Evolutionary conservation across 2,797 vertebrate genomes (phyloP), one percentile per base, ranked within the genome.

Genomic region (Jordanella pulchra): DNA sequence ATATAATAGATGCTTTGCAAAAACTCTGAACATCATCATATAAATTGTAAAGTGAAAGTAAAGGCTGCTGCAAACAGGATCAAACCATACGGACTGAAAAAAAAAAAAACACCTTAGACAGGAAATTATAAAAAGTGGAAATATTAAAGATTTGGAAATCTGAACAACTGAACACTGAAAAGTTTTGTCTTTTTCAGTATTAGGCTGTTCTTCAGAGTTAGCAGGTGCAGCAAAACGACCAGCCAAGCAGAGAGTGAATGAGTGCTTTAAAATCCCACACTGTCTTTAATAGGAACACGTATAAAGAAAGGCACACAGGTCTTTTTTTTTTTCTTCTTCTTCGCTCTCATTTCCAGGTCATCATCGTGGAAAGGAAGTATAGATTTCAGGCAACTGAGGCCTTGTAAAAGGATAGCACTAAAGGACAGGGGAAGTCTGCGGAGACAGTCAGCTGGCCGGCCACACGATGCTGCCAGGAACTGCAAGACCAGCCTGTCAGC

Each of bases 321-420:
- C 73, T 69, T 58, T 78, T 73, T 28, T 63, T 69, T 6, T 7
- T 7, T 7, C 35, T 7, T 7, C 35, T 39, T 39, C 5, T 64
- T 64, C 84, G 78, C 66, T 64, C 89, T 91, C 50, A 85, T 88
- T 91, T 89, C 71, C 73, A 83, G 76, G 80, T 67, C 48, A 56
- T 86, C 87, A 85, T 82, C 76, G 79, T 47, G 82, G 75, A 78
- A 76, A 71, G 79, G 71, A 87, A 74, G 90, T 91, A 87, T 92
- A 73, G 88, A 89, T 92, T 91, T 90, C 90, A 87, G 69, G 78
- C 78, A 75, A 84, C 84, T 72, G 80, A 81, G 77, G 81, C 73
- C 87, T 87, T 91, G 90, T 89, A 93, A 92, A 87, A 87, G 80
- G 89, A 94, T 86, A 90, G 86, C 32, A 35, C 84, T 79, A 77